Evolutionary conservation across 2,797 vertebrate species (phyloP), one percentile per base, ranked within the genome.

Genomic region (Sebastes miniatus): DNA sequence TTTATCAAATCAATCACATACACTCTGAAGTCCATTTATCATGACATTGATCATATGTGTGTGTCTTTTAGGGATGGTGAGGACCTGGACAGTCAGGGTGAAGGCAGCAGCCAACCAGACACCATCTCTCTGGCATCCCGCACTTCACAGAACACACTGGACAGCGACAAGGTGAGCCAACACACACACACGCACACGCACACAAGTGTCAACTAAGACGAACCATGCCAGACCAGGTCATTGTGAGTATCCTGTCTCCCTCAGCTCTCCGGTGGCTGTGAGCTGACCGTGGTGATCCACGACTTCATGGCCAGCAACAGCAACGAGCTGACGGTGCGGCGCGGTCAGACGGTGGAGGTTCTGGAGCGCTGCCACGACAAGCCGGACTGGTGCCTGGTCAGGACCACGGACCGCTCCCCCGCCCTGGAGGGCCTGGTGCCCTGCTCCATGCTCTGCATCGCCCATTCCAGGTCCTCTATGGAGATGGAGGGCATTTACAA

Each of bases 401-500:
- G 98, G 61, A 99, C 99, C 91, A 99, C 98, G 0, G 99, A 99
- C 88, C 96, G 98, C 24, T 99, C 97, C 3, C 99, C 98, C 0
- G 97, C 99, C 1, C 96, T 95, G 0, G 99, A 99, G 92, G 99
- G 99, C 39, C 94, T 99, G 84, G 98, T 99, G 6, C 99, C 98
- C 83, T 99, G 98, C 13, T 95, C 97, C 68, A 97, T 96, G 52
- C 97, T 99, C 72, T 99, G 99, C 94, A 99, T 99, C 12, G 99
- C 99, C 58, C 99, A 99, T 83, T 99, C 99, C 2, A 95, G 99
- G 77, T 99, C 98, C 13, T 99, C 98, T 79, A 99, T 99, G 97
- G 99, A 99, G 92, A 99, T 99, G 98, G 99, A 99, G 89, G 99
- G 99, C 76, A 98, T 99, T 91, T 99, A 97, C 88, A 99, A 99